A percentile compares a stretch with the other conserved stretches of the same genome.
Evolutionary conservation across 2,113 vertebrate species (phyloP).

Genomic region (Cyrtonyx montezumae): DNA sequence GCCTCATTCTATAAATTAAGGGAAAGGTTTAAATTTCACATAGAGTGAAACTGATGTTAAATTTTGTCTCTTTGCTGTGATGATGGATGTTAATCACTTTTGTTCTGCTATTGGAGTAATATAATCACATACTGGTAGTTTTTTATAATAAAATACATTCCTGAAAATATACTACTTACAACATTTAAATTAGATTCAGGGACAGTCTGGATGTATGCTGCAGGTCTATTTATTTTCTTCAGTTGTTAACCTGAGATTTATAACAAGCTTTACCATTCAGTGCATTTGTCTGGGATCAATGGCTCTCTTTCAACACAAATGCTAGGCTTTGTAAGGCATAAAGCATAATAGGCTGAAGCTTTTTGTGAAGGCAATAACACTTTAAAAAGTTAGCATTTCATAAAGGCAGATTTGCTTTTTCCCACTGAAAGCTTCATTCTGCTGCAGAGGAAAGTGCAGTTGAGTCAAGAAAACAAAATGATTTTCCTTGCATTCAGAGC

Average conservation of each 20-base stretch:
- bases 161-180: not conserved
- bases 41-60: not conserved
- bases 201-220: not conserved
- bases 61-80: not conserved
- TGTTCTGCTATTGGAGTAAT: not conserved
- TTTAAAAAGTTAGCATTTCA: not conserved
- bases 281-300: not conserved
- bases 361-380: not conserved
- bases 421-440: not conserved
- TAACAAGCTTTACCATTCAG: not conserved
- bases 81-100: not conserved
- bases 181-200: not conserved
- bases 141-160: not conserved
- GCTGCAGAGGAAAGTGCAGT: not conserved
- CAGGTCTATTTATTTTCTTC: not conserved
- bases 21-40: not conserved
- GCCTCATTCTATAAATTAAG: not conserved
- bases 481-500: conserved; percentile 23
- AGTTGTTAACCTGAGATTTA: not conserved
- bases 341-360: not conserved
- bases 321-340: not conserved
- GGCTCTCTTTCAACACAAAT: not conserved
- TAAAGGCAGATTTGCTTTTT: conserved; percentile 27
- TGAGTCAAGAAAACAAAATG: conserved; percentile 34
- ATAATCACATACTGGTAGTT: not conserved